Base-by-base conservation (phyloP, 2,113 vertebrate genomes). In the Lasiurus cinereus region DNA sequence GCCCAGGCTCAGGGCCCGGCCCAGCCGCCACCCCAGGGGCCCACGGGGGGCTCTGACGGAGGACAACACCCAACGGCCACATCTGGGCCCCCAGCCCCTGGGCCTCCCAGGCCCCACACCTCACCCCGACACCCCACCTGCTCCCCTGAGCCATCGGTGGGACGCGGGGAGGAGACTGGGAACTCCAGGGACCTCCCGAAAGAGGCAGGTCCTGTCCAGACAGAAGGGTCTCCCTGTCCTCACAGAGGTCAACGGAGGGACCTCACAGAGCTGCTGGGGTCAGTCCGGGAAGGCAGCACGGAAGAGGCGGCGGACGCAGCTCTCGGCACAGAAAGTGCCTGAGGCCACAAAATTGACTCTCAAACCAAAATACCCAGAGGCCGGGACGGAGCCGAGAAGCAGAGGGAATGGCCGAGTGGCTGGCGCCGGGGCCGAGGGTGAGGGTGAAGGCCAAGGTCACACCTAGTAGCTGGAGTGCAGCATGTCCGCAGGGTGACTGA, bases 401-500 rank as follows among this genome's bases (percentile, higher is more conserved):
- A 48, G 89, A 91, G 33, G 64, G 8, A 3, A 2, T 24, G 2
- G 18, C 1, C 1, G 4, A 6, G 72, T 0, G 31, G 2, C 39
- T 13, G 22, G 64, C 33, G 29, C 11, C 33, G 0, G 39, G 33
- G 2, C 69, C 29, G 14, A 22, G 36, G 12, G 4, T 0, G 4
- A 0, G 3, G 2, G 21, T 13, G 14, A 14, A 5, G 2, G 19
- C 11, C 8, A 18, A 54, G 22, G 33, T 3, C 0, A 3, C 43
- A 11, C 2, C 9, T 0, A 5, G 50, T 7, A 2, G 52, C 29
- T 13, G 0, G 3, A 36, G 33, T 29, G 4, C 22, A 36, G 11
- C 21, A 15, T 0, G 14, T 0, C 15, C 62, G 59, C 39, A 4
- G 0, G 8, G 9, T 1, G 67, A 29, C 48, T 0, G 3, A 13